Evolutionary conservation across 2,888 invertebrate species (phyloP), one percentile per base, ranked within the genome.

Genomic region (Rotaria macrura): DNA sequence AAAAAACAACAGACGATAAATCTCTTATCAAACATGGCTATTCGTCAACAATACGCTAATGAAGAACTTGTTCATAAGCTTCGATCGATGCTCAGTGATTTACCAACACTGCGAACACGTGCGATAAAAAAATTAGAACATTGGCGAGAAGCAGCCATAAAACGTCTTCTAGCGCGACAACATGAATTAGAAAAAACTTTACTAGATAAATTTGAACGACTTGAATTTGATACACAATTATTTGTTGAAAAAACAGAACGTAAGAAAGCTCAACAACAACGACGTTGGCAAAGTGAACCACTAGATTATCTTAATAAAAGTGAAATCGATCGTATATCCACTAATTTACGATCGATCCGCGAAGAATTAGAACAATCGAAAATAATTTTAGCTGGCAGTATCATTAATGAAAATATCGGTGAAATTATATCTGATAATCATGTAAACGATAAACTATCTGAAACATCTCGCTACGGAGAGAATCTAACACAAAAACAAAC

Each of bases 351-450:
- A 40, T 79, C 79, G 14, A 79, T 79, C 12, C 40, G 79, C 43
- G 43, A 79, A 43, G 79, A 79, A 79, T 79, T 79, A 43, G 79
- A 79, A 79, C 79, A 79, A 79, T 79, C 79, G n/a, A 79, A 79
- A 43, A 17, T 79, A 43, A 43, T 79, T n/a, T 79, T 79, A 79
- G 79, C n/a, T 43, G 79, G n/a, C 25, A 43, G 10, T 43, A 2
- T n/a, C n/a, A 14, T 0, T 12, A 40, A 40, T 25, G n/a, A 79
- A 12, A 79, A 43, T 43, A 43, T 79, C 14, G 79, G 9, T 79
- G 43, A 43, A 43, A 10, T 79, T 4, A 34, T 29, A 65, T 65
- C 65, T 17, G 38, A 65, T 34, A 20, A 17, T 34, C 34, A 34
- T 65, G 5, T 5, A 34, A 34, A 38, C 6, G 79, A 79, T 43